phyloP scores from a whole-genome alignment of 2,113 vertebrate genomes.

The Ictalurus punctatus region DNA sequence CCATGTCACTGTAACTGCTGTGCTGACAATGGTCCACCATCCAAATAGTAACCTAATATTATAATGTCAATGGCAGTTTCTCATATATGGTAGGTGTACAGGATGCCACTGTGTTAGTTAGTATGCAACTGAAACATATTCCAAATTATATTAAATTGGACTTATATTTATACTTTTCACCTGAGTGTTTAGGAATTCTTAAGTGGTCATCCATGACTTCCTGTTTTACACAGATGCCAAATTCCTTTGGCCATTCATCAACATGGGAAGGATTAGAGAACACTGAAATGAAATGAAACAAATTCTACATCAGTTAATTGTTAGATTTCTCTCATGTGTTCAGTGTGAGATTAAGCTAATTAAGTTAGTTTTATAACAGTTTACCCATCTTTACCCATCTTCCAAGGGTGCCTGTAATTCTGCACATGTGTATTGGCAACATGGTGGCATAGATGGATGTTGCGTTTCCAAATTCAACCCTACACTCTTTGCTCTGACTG shows the following conservation, averaged over 20 bases:
- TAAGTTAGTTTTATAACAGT: neutral
- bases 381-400: neutral
- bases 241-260: neutral
- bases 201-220: neutral
- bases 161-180: neutral
- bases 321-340: neutral
- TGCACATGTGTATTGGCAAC: too few relatives aligned
- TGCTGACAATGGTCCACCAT: neutral
- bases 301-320: neutral
- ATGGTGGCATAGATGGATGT: neutral
- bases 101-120: neutral
- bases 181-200: neutral
- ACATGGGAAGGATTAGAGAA: neutral
- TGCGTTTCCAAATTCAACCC: neutral
- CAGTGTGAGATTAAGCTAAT: neutral
- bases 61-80: neutral
- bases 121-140: neutral
- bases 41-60: neutral
- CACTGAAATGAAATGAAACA: neutral
- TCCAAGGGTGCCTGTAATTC: neutral
- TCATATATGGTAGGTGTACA: neutral
- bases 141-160: neutral
- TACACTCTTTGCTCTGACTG: slow-evolving; percentile 11
- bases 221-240: neutral
- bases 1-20: neutral